These are phyloP conservation scores for Centropristis striata DNA, from an alignment of 2,113 vertebrate species.

Conservation along the genomic window DNA sequence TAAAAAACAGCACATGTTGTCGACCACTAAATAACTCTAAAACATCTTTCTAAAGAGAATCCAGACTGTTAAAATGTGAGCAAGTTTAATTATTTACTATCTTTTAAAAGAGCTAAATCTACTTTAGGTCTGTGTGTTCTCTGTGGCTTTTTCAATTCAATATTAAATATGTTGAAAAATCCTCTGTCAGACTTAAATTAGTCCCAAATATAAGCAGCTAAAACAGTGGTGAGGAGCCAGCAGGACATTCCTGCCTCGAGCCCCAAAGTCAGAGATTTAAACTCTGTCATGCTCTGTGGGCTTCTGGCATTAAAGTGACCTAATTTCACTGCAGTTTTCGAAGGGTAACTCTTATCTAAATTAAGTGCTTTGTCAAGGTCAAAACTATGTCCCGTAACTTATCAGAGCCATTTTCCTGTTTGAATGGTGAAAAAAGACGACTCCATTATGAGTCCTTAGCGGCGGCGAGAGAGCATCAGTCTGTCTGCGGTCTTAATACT, in stretches of 20 bases:
- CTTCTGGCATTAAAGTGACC: conserved; percentile 59
- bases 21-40: background rate
- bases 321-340: conserved; percentile 52
- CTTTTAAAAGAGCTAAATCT: conserved; percentile 15
- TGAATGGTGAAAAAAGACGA: conserved; percentile 54
- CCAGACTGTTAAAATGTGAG: background rate
- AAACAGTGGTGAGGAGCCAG: conserved; percentile 2
- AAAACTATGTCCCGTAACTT: conserved; percentile 58
- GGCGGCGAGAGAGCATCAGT: conserved; percentile 15
- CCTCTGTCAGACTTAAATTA: background rate
- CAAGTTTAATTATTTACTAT: conserved; percentile 23
- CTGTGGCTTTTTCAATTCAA: conserved; percentile 20
- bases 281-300: conserved; percentile 44
- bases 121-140: conserved; percentile 6
- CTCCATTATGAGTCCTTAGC: conserved; percentile 61
- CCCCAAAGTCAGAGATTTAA: conserved; percentile 53
- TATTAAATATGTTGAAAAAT: conserved; percentile 31
- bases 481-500: conserved; percentile 51
- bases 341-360: conserved; percentile 72
- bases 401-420: conserved; percentile 54
- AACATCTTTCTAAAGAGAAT: background rate
- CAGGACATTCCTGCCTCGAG: conserved; percentile 15
- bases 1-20: background rate
- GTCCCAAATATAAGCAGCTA: conserved; percentile 1
- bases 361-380: conserved; percentile 76